Conservation (phyloP, 2,888 invertebrate species). For the Panopea generosa region DNA sequence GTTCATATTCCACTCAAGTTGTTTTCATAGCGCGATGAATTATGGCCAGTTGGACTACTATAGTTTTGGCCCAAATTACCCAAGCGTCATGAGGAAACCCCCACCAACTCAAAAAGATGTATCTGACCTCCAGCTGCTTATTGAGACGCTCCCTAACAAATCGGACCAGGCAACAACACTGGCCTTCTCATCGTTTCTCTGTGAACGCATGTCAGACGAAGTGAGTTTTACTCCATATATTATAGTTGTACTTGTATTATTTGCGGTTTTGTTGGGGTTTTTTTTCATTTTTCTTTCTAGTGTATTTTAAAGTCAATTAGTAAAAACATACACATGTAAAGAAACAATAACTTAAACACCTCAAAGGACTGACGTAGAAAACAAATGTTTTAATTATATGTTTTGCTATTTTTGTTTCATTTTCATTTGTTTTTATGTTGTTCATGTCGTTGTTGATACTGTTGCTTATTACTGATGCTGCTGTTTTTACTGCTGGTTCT, state of each 20-base stretch:
- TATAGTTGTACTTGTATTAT: too few species aligned
- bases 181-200: conserved; percentile 57
- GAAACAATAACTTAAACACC: too few species aligned
- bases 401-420: too few species aligned
- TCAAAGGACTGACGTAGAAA: too few species aligned
- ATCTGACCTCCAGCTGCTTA: conserved; percentile 40
- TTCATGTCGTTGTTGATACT: too few species aligned
- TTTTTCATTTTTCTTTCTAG: background rate
- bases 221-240: conserved; percentile 32
- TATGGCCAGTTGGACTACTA: conserved; percentile 61
- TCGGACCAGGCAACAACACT: conserved; percentile 52
- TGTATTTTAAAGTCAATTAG: background rate
- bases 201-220: conserved; percentile 53
- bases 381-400: too few species aligned
- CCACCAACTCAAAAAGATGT: conserved; percentile 56
- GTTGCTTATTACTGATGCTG: too few species aligned
- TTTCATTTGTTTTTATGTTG: too few species aligned
- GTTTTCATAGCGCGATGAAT: conserved; percentile 56
- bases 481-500: too few species aligned
- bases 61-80: conserved; percentile 60
- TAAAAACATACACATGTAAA: too few species aligned
- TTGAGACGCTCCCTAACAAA: conserved; percentile 54
- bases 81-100: conserved; percentile 43
- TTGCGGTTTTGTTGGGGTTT: too few species aligned
- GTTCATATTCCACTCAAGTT: conserved; percentile 53